phyloP scores from a whole-genome alignment of 2,888 invertebrate species.

The Epicampocera succincta region DNA sequence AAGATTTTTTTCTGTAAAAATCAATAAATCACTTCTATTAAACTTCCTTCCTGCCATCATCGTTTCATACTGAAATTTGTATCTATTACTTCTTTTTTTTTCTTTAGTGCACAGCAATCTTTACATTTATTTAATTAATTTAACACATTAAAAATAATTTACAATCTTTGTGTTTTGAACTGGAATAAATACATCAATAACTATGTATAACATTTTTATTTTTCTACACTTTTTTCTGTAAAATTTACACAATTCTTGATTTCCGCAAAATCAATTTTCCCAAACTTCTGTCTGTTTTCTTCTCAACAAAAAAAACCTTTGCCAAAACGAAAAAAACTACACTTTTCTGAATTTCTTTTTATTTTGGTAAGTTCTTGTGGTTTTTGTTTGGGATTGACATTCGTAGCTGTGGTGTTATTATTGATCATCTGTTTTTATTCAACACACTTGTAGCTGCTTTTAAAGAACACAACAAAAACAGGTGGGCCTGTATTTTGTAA shows the following conservation, averaged over 20 bases:
- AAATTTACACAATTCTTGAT: conserved; percentile 44
- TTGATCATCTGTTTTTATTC: conserved; percentile 36
- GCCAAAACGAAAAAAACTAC: conserved; percentile 47
- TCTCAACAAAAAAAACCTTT: conserved; percentile 49
- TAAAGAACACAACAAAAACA: conserved; percentile 18
- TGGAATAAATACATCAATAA: not conserved
- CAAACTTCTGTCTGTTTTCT: conserved; percentile 48
- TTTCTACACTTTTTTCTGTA: conserved; percentile 19
- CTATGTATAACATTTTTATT: conserved; percentile 26
- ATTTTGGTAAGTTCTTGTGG: conserved; percentile 11
- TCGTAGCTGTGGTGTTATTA: conserved; percentile 20
- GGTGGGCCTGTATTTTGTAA: not conserved
- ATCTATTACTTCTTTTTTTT: conserved; percentile 50
- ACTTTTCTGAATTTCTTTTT: conserved; percentile 20
- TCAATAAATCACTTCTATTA: conserved; percentile 70
- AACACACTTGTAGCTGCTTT: conserved; percentile 63
- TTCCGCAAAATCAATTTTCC: conserved; percentile 65
- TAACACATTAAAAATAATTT: not conserved
- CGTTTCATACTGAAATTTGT: conserved; percentile 52
- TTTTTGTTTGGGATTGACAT: conserved; percentile 47
- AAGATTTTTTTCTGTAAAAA: conserved; percentile 60
- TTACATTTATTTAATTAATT: conserved; percentile 44
- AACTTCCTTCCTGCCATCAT: conserved; percentile 61
- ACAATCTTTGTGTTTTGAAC: not conserved
- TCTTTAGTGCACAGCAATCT: conserved; percentile 8